Conservation (phyloP, 1,140 invertebrate genomes). For the Goniozus legneri region DNA sequence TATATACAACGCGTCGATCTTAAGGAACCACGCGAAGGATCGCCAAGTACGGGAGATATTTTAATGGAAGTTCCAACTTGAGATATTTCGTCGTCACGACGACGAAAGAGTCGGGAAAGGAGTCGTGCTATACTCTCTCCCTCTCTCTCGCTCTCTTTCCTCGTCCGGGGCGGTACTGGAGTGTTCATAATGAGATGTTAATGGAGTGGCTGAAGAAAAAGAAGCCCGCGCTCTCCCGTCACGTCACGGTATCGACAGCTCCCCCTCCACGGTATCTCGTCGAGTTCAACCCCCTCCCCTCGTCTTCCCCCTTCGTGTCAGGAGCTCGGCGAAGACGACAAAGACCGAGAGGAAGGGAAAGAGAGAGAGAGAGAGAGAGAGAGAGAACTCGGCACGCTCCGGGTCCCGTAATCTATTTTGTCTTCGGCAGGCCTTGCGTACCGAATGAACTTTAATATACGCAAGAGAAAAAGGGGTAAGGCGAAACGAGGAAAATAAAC, state of each 20-base stretch:
- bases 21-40: constrained; percentile 19
- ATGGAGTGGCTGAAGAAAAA: constrained; percentile 44
- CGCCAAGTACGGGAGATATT: constrained; percentile 40
- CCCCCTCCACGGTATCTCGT: constrained; percentile 2
- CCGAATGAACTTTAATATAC: constrained; percentile 7
- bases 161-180: constrained; percentile 22
- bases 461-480: too few relatives aligned
- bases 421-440: constrained; percentile 18
- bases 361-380: background rate
- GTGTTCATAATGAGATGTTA: constrained; percentile 52
- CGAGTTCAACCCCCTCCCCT: background rate
- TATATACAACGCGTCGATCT: too few relatives aligned
- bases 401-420: constrained; percentile 28
- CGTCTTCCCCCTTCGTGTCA: background rate
- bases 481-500: too few relatives aligned
- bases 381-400: background rate
- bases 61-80: constrained; percentile 50
- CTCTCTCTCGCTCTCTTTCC: too few relatives aligned
- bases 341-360: constrained; percentile 5
- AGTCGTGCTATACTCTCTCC: too few relatives aligned
- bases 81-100: constrained; percentile 38
- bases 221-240: constrained; percentile 35
- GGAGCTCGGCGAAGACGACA: constrained; percentile 10
- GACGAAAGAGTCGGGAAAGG: constrained; percentile 1
- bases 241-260: constrained; percentile 47